These are phyloP conservation scores for Drosophila cracens DNA, from an alignment of 2,888 invertebrate genomes.

Conservation along the genomic window DNA sequence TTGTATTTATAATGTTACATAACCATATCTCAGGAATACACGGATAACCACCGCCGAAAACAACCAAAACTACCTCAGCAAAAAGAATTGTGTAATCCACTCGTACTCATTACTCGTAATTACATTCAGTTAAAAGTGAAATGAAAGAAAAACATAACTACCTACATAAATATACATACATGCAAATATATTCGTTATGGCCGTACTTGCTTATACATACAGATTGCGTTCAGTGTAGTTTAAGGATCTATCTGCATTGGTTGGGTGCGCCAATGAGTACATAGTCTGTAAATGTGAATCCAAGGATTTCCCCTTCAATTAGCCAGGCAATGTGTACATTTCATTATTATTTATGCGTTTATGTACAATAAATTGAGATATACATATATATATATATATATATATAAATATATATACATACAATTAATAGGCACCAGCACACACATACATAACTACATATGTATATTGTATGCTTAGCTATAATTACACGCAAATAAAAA, in stretches of 20 bases:
- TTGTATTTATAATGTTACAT: slow-evolving; percentile 36
- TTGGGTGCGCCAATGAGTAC: slow-evolving; percentile 45
- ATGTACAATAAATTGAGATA: slow-evolving; percentile 27
- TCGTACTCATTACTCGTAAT: slow-evolving; percentile 40
- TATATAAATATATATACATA: slow-evolving; percentile 2
- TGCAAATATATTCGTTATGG: slow-evolving; percentile 13
- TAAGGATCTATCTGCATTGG: slow-evolving; percentile 31
- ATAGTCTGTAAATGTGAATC: slow-evolving; percentile 25
- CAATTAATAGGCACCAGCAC: slow-evolving; percentile 26
- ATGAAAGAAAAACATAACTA: slow-evolving; percentile 2
- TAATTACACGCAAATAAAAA: slow-evolving; percentile 22
- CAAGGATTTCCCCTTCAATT: slow-evolving; percentile 16
- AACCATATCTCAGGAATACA: slow-evolving; percentile 72
- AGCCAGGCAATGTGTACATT: slow-evolving; percentile 18
- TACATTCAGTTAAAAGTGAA: slow-evolving; percentile 35
- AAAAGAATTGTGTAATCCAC: slow-evolving; percentile 52
- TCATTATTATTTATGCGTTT: slow-evolving; percentile 39
- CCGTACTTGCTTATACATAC: slow-evolving; percentile 13
- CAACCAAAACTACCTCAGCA: slow-evolving; percentile 76
- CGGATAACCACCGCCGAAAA: slow-evolving; percentile 47
- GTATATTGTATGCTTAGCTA: slow-evolving; percentile 23
- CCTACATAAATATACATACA: slow-evolving; percentile 15
- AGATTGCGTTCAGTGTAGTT: slow-evolving; percentile 34
- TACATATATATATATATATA: background rate
- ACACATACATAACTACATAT: slow-evolving; percentile 8